phyloP scores from a whole-genome alignment of 2,113 vertebrate species.

The Nerophis ophidion region DNA sequence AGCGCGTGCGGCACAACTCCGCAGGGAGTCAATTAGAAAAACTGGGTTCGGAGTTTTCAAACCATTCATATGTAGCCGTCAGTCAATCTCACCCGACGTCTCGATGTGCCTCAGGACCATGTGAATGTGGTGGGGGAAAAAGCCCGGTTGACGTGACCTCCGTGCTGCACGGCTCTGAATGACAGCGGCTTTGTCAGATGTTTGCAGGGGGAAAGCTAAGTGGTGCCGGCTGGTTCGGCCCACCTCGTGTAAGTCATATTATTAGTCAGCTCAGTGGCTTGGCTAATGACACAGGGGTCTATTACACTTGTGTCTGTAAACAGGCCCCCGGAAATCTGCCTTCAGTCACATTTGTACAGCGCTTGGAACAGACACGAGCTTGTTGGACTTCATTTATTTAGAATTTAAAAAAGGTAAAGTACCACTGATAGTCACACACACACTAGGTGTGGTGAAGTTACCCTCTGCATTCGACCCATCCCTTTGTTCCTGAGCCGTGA shows the following conservation, averaged over 20 bases:
- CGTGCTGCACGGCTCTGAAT: constrained; percentile 9
- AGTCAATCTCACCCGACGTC: not conserved
- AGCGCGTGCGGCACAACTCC: constrained; percentile 8
- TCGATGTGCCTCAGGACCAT: constrained; percentile 7
- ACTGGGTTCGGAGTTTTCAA: constrained; percentile 5
- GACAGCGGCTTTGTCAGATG: constrained; percentile 39
- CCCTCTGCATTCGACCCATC: no score
- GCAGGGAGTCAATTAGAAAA: constrained; percentile 37
- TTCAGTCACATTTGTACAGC: constrained; percentile 45
- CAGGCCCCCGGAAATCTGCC: constrained; percentile 54
- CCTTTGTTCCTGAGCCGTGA: no score
- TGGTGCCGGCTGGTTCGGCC: constrained; percentile 38
- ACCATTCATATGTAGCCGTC: not conserved
- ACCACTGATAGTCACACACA: no score
- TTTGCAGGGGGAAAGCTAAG: constrained; percentile 24
- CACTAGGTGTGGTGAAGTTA: no score
- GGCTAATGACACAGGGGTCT: constrained; percentile 65
- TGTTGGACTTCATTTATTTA: not conserved
- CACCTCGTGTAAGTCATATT: constrained; percentile 60
- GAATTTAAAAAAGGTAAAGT: no score
- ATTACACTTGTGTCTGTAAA: constrained; percentile 65
- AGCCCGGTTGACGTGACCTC: constrained; percentile 19
- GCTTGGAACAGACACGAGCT: constrained; percentile 1
- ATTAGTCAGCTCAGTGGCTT: constrained; percentile 67
- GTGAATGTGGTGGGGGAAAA: constrained; percentile 1